Evolutionary conservation across 2,888 invertebrate genomes (phyloP), one percentile per base, ranked within the genome.

Genomic region (Hoplodrina blanda): DNA sequence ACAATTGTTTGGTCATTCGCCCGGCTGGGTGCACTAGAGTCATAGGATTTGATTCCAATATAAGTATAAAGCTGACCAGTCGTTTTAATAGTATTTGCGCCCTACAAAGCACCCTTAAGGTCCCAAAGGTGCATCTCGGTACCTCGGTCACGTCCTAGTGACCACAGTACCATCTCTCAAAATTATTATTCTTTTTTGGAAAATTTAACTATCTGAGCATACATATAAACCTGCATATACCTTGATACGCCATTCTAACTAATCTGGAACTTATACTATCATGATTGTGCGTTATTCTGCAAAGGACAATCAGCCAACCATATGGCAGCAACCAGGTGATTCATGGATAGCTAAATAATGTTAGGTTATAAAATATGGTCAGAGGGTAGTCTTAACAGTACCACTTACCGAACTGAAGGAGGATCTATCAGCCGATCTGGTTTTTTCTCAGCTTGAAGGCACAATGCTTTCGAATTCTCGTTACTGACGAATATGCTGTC

Each of bases 391-490:
- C 46, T 6, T 59, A 73, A 10, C 10, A 56, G 63, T 19, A 66
- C 25, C 46, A 86, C 88, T 88, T 85, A 94, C 94, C 91, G 91
- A 61, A 83, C 76, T 62, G 87, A 80, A 70, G 85, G 83, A 61
- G 71, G 87, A 85, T 94, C 94, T 85, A 91, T 93, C n/a, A 85
- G 87, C 60, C 85, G 89, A 77, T 94, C 94, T 85, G 86, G 75
- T 84, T 93, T 92, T 76, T 94, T 95, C 68, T 95, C 86, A 63
- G 63, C 81, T 73, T 93, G 92, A 54, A 89, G 88, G 86, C 92
- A 94, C n/a, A 92, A 81, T 37, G 88, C 87, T 81, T 91, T 92
- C 19, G 91, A 90, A 85, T 93, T 94, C 78, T 95, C 95, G 73
- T 91, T 91, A 73, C 88, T 92, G 73, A 84, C 87, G 79, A 91